Base-by-base conservation (phyloP, 2,888 invertebrate species). In the Amphimallon solstitiale region DNA sequence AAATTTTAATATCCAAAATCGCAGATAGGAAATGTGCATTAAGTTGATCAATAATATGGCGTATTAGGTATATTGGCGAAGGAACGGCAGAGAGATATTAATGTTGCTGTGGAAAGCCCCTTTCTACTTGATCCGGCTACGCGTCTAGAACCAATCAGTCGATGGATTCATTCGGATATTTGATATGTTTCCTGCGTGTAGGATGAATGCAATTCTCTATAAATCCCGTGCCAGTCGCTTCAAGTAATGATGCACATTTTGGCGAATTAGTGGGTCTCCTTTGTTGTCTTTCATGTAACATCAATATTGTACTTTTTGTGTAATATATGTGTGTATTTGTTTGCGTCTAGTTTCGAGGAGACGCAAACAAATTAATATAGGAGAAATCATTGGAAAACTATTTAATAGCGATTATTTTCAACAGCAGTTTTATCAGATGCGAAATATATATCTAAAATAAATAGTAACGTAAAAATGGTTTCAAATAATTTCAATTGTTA, bases 1-100 rank as follows among this genome's bases (percentile, higher is more conserved):
- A 73, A 76, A 77, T 76, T 72, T 74, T 74, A 76, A 76, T 76
- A 76, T 76, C 73, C 72, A 75, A 76, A 76, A 76, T 75, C 75
- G 73, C 67, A 68, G 73, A 67, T 68, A 71, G 73, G 71, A 77
- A 76, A 77, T 77, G 75, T 77, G 75, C 76, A 78, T 78, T 76
- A 76, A 74, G 71, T 73, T 77, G 77, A 78, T 77, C 77, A 75
- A 76, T 78, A 77, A 75, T 51, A 51, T 51, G 51, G 51, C 35
- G 51, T 51, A 51, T 51, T 51, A 51, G 51, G 51, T 51, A 51
- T 51, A 51, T 51, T 51, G 35, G 35, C 17, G 35, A 51, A 51
- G 51, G 51, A 51, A 51, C 19, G 51, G 19, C 74, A 74, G 75
- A 75, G 74, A 74, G 75, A 78, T 78, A 78, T 77, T 78, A 77